Conservation (phyloP, 2,888 invertebrate species). For the Scaptomyza caliginosa region DNA sequence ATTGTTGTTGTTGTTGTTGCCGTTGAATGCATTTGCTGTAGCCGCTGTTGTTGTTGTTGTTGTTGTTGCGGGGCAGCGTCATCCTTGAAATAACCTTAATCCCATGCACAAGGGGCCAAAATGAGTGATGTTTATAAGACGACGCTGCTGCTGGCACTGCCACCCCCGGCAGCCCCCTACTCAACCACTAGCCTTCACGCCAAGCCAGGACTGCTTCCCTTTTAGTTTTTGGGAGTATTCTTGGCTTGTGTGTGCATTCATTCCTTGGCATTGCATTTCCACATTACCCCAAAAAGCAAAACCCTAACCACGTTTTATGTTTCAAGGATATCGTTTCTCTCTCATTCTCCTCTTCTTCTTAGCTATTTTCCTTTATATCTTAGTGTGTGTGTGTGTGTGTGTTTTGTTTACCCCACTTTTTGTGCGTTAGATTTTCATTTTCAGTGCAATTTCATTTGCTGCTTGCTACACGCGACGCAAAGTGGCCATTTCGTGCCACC, state of each 20-base stretch:
- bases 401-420: slow-evolving; percentile 75
- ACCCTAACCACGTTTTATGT: slow-evolving; percentile 52
- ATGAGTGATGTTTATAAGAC: slow-evolving; percentile 80
- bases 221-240: neutral
- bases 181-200: too few species aligned
- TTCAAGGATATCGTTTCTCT: slow-evolving; percentile 72
- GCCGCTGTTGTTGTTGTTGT: slow-evolving; percentile 13
- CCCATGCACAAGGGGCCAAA: slow-evolving; percentile 80
- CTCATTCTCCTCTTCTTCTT: neutral
- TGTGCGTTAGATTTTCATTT: slow-evolving; percentile 75
- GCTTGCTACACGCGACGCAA: slow-evolving; percentile 71
- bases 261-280: slow-evolving; percentile 45
- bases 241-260: slow-evolving; percentile 46
- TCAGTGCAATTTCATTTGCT: slow-evolving; percentile 76
- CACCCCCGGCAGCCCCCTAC: neutral
- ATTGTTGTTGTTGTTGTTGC: slow-evolving; percentile 1
- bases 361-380: neutral
- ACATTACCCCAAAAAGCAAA: slow-evolving; percentile 11
- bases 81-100: slow-evolving; percentile 84
- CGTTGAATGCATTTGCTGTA: slow-evolving; percentile 20
- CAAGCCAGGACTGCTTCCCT: neutral
- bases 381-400: slow-evolving; percentile 1
- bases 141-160: slow-evolving; percentile 21
- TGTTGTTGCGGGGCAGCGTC: slow-evolving; percentile 43
- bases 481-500: slow-evolving; percentile 56